Evolutionary conservation across 1,140 invertebrate species (phyloP).

Genomic region (Lysiphlebus fabarum): DNA sequence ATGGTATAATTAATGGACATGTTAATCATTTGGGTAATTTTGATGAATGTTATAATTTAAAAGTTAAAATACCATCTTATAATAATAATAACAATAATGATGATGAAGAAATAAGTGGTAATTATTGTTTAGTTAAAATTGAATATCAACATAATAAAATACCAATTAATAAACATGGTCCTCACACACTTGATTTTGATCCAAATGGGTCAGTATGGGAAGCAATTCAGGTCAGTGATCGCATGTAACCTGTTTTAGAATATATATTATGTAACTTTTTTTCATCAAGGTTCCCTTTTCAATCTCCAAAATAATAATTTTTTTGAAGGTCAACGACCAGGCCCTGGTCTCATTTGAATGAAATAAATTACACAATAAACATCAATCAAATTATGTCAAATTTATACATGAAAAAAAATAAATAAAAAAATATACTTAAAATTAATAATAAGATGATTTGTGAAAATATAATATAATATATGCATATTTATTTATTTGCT

Average conservation of each 20-base stretch:
- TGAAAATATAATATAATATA: background rate
- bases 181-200: constrained; percentile 34
- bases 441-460: background rate
- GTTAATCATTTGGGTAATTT: constrained; percentile 31
- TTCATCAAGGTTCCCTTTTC: background rate
- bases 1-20: constrained; percentile 30
- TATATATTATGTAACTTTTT: background rate
- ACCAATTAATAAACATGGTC: constrained; percentile 13
- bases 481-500: no score
- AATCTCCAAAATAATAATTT: background rate
- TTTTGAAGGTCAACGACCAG: background rate
- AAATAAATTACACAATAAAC: no score
- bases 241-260: background rate
- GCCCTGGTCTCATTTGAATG: no score
- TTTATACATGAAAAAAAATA: background rate
- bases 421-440: background rate
- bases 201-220: constrained; percentile 38
- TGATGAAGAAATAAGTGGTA: constrained; percentile 28
- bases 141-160: constrained; percentile 26
- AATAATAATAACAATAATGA: constrained; percentile 6
- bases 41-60: constrained; percentile 30
- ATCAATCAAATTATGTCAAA: background rate
- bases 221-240: constrained; percentile 37
- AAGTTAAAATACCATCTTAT: constrained; percentile 16
- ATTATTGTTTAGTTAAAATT: constrained; percentile 42